These are phyloP conservation scores for Tupaia tana DNA, from an alignment of 2,113 vertebrate species.

Conservation along the genomic window DNA sequence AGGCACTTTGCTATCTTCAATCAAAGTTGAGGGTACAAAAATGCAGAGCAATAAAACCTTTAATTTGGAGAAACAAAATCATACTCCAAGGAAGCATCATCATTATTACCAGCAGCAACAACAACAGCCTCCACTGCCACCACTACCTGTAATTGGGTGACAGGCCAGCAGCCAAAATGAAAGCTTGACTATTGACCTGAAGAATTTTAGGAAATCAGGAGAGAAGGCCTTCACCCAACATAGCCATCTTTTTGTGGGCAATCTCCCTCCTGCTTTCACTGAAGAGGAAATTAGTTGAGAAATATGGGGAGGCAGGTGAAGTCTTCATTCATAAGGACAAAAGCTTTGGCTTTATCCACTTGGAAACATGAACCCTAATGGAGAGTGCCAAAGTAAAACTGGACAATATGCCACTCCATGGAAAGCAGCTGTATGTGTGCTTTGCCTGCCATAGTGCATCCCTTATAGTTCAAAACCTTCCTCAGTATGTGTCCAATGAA, in stretches of 20 bases:
- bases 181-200: not conserved
- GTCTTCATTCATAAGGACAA: slow-evolving; percentile 88
- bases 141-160: slow-evolving; percentile 89
- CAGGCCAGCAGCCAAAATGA: slow-evolving; percentile 87
- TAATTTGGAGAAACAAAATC: slow-evolving; percentile 80
- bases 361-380: slow-evolving; percentile 95
- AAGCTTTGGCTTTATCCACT: slow-evolving; percentile 92
- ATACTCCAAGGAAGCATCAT: slow-evolving; percentile 87
- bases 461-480: too few relatives aligned
- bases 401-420: slow-evolving; percentile 85
- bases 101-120: slow-evolving; percentile 82
- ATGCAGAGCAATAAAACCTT: too few relatives aligned
- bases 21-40: too few relatives aligned
- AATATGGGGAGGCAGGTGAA: slow-evolving; percentile 94
- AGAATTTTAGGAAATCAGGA: slow-evolving; percentile 95
- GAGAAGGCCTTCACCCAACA: slow-evolving; percentile 97
- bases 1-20: too few relatives aligned
- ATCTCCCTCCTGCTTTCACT: slow-evolving; percentile 92
- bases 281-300: slow-evolving; percentile 94
- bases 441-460: too few relatives aligned
- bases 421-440: too few relatives aligned
- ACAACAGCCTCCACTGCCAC: slow-evolving; percentile 58
- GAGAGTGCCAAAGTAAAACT: slow-evolving; percentile 96
- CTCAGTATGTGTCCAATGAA: too few relatives aligned
- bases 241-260: slow-evolving; percentile 95